Conservation (phyloP, 2,113 vertebrate species). For the Pterocles gutturalis region DNA sequence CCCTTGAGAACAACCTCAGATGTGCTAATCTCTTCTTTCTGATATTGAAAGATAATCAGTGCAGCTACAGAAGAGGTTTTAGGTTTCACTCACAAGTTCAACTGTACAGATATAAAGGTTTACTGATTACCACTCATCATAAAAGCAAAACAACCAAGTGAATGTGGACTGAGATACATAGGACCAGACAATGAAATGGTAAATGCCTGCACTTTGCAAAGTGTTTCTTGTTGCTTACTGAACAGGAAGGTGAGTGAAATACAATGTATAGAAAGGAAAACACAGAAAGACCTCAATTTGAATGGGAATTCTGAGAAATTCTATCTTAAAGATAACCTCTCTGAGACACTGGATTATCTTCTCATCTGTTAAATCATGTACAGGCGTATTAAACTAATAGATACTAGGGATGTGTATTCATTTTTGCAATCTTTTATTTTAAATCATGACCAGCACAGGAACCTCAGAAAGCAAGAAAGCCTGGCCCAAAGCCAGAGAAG, state of each 20-base stretch:
- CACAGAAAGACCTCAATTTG: not conserved
- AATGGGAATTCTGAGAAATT: not conserved
- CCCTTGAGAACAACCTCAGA: not conserved
- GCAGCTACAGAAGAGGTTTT: not conserved
- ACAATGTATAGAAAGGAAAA: not conserved
- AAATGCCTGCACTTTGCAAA: not conserved
- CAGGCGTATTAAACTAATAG: not conserved
- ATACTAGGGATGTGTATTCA: not conserved
- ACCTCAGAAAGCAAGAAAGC: conserved; percentile 76
- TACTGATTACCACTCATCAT: not conserved
- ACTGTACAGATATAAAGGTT: not conserved
- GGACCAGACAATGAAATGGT: not conserved
- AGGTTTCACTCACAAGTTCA: not conserved
- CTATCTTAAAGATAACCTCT: not conserved
- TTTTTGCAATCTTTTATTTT: not conserved
- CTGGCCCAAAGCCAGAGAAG: conserved; percentile 71
- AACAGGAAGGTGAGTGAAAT: not conserved
- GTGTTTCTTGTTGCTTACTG: not conserved
- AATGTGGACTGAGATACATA: not conserved
- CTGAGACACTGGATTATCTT: not conserved
- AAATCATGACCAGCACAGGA: conserved; percentile 74
- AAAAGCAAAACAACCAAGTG: not conserved
- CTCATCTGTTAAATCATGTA: not conserved
- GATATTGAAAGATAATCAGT: not conserved
- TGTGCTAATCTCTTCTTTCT: not conserved